Evolutionary conservation across 2,113 vertebrate species (phyloP).

Genomic region (Scalopus aquaticus): DNA sequence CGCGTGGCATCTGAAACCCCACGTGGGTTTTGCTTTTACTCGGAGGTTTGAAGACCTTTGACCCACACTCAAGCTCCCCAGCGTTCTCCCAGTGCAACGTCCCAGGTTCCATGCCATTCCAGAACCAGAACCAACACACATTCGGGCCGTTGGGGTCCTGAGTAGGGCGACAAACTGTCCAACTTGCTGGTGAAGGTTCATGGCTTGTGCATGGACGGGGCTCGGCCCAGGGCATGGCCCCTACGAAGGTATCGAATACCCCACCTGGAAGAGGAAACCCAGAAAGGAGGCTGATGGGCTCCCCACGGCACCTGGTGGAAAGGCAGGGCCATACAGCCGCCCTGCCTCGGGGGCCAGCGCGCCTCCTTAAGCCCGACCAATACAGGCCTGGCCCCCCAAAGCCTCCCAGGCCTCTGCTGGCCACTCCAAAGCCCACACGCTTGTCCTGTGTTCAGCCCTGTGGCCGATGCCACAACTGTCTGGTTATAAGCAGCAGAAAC

Average conservation of each 20-base stretch:
- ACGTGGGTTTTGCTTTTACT: not conserved
- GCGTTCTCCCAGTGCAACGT: not conserved
- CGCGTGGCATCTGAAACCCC: slow-evolving; percentile 20
- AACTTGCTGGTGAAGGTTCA: not conserved
- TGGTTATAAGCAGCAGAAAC: not conserved
- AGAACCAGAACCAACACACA: not conserved
- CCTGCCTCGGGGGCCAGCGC: not conserved
- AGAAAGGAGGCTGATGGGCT: not conserved
- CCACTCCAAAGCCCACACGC: too few species aligned
- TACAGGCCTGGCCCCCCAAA: rapidly evolving
- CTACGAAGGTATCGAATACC: rapidly evolving
- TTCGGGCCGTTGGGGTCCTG: not conserved
- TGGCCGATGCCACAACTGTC: not conserved
- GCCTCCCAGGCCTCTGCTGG: not conserved
- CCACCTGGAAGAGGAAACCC: not conserved
- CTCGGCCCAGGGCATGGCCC: rapidly evolving
- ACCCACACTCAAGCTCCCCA: not conserved
- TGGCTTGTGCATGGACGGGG: rapidly evolving
- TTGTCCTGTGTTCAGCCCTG: not conserved
- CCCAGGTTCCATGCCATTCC: not conserved
- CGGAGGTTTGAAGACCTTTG: slow-evolving; percentile 7
- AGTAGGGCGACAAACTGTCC: rapidly evolving
- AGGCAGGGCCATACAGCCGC: too few species aligned
- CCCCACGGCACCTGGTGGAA: not conserved
- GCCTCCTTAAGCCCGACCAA: not conserved